Evolutionary conservation across 2,888 invertebrate species (phyloP).

Genomic region (Orthonychiurus folsomi): DNA sequence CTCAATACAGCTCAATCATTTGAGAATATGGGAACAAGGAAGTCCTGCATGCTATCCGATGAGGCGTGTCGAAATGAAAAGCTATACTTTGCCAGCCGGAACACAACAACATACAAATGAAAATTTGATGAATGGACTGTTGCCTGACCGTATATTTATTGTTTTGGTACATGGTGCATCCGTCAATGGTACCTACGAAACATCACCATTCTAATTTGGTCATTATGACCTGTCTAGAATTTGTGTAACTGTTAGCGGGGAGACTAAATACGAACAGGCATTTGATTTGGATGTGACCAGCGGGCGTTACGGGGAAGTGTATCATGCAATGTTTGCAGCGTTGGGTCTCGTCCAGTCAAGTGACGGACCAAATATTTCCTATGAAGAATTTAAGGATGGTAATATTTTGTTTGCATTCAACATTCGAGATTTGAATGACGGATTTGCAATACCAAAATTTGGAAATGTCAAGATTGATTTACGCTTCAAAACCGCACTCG

Average conservation of each 20-base stretch:
- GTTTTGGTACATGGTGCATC: too few relatives aligned
- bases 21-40: too few relatives aligned
- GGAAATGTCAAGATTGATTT: too few relatives aligned
- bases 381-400: neutral
- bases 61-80: too few relatives aligned
- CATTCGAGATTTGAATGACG: neutral
- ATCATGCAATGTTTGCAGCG: neutral
- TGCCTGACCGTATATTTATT: too few relatives aligned
- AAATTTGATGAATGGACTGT: too few relatives aligned
- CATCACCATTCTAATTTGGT: conserved; percentile 17
- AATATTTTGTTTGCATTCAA: neutral
- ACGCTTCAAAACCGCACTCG: neutral
- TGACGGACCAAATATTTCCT: neutral
- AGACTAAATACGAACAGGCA: neutral
- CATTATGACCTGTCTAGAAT: neutral
- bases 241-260: neutral
- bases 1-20: too few relatives aligned
- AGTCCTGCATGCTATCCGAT: too few relatives aligned
- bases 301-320: neutral
- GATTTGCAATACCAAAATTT: neutral
- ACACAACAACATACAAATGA: too few relatives aligned
- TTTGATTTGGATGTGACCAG: neutral
- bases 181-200: conserved; percentile 11
- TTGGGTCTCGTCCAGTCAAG: neutral
- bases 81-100: too few relatives aligned